phyloP scores from a whole-genome alignment of 1,140 invertebrate genomes.

The Microplitis demolitor region DNA sequence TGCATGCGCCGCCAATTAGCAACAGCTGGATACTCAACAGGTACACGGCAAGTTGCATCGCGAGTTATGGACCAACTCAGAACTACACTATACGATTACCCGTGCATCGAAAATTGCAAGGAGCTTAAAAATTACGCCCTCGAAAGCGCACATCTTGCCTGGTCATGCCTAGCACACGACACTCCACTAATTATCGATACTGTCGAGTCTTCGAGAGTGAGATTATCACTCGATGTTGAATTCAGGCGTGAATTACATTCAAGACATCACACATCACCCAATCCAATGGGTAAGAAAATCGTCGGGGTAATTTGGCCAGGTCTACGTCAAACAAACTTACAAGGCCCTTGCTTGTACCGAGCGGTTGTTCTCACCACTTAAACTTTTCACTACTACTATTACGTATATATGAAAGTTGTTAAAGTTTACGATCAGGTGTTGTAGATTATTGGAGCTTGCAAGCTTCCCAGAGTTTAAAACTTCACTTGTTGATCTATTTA shows the following conservation, averaged over 20 bases:
- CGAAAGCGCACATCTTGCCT: conserved; percentile 70
- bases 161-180: conserved; percentile 67
- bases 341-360: conserved; percentile 72
- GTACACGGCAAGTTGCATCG: conserved; percentile 44
- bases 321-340: conserved; percentile 61
- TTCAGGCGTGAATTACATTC: conserved; percentile 68
- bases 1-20: conserved; percentile 49
- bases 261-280: conserved; percentile 68
- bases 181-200: conserved; percentile 46
- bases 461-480: too few species aligned
- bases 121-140: conserved; percentile 69
- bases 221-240: conserved; percentile 27
- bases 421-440: too few species aligned
- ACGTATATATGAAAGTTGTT: not conserved
- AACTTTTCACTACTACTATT: not conserved
- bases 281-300: conserved; percentile 65
- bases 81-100: conserved; percentile 75
- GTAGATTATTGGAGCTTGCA: too few species aligned
- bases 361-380: conserved; percentile 71
- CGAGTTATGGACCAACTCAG: conserved; percentile 48
- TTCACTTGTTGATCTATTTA: too few species aligned
- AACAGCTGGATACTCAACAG: conserved; percentile 43
- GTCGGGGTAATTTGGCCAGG: conserved; percentile 76
- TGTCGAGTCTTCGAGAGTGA: conserved; percentile 27
- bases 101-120: conserved; percentile 68